These are phyloP conservation scores for Hermaeophaga mercurialis DNA, from an alignment of 2,888 invertebrate species.

Conservation along the genomic window DNA sequence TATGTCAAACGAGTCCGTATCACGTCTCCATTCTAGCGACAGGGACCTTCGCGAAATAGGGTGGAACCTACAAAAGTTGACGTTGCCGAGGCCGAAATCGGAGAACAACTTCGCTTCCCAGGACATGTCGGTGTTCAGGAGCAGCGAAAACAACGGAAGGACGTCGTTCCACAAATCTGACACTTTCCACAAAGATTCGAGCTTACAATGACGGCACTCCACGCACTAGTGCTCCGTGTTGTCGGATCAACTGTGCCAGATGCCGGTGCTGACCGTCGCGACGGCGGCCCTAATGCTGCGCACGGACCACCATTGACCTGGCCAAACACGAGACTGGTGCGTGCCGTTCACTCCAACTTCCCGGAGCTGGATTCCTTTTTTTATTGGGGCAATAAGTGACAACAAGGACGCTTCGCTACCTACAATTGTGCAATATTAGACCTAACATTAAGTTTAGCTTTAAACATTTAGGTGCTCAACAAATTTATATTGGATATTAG, in stretches of 20 bases:
- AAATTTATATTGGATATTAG: conserved; percentile 46
- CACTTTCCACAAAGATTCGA: conserved; percentile 73
- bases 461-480: conserved; percentile 60
- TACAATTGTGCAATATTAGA: conserved; percentile 60
- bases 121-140: conserved; percentile 68
- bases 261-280: conserved; percentile 46
- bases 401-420: conserved; percentile 55
- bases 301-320: conserved; percentile 45
- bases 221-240: conserved; percentile 65
- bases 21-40: conserved; percentile 53
- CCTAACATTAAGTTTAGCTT: conserved; percentile 57
- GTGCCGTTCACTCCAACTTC: too few species aligned
- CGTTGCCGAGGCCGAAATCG: conserved; percentile 80
- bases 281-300: conserved; percentile 45
- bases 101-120: conserved; percentile 78
- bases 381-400: conserved; percentile 47
- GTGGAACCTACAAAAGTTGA: conserved; percentile 68
- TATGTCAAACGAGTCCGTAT: conserved; percentile 75
- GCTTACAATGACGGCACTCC: conserved; percentile 75
- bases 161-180: conserved; percentile 79
- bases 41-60: conserved; percentile 64
- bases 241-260: conserved; percentile 46
- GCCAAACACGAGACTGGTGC: conserved; percentile 43
- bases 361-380: conserved; percentile 4
- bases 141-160: conserved; percentile 61